phyloP scores from a whole-genome alignment of 2,113 vertebrate species.

The Stigmatopora nigra region DNA sequence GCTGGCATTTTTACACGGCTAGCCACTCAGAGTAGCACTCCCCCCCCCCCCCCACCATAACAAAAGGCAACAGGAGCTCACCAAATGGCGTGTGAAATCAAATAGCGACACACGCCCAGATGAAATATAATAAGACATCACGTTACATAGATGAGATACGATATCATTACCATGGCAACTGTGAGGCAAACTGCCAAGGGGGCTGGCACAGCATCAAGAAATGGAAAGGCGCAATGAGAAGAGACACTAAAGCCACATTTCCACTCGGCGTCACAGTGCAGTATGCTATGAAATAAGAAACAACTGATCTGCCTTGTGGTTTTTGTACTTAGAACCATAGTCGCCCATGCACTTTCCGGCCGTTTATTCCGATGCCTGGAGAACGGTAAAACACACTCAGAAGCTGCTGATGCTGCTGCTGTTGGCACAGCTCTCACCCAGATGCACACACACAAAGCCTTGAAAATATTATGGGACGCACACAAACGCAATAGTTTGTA shows the following conservation, averaged over 20 bases:
- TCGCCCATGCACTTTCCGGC: not conserved
- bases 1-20: conserved; percentile 22
- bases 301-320: not conserved
- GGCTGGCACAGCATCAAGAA: conserved; percentile 59
- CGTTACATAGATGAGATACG: conserved; percentile 68
- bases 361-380: not conserved
- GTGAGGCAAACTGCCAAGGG: conserved; percentile 53
- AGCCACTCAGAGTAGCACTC: conserved; percentile 34
- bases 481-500: too few species aligned
- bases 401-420: too few species aligned
- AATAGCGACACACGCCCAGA: conserved; percentile 63
- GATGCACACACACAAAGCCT: not conserved
- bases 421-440: not conserved
- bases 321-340: not conserved
- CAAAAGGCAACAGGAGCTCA: conserved; percentile 40
- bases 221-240: conserved; percentile 41
- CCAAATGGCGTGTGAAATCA: conserved; percentile 70
- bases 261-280: not conserved
- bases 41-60: conserved; percentile 15
- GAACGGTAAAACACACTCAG: too few species aligned
- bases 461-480: not conserved
- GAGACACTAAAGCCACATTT: conserved; percentile 28
- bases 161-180: conserved; percentile 72
- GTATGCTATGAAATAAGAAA: too few species aligned
- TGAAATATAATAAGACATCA: conserved; percentile 71